Percentiles rank a stretch among this genome's conserved stretches.
These are phyloP conservation scores for Aphrocallistes beatrix DNA, from an alignment of 37 sponge, comb jelly and placozoan genomes.

Conservation along the genomic window DNA sequence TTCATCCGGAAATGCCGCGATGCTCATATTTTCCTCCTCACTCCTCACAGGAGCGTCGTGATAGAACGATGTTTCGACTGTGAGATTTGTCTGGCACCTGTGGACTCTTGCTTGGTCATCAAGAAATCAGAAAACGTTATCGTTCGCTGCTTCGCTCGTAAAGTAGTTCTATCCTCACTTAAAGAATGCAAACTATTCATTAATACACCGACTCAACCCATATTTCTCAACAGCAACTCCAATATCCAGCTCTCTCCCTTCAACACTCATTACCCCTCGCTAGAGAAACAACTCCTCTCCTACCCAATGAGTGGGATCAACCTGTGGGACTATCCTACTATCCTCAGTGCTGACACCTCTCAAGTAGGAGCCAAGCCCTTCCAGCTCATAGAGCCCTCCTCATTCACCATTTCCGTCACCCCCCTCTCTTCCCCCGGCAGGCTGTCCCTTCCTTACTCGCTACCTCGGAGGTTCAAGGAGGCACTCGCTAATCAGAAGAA, in stretches of 20 bases:
- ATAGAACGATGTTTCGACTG: background rate
- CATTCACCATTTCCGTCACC: background rate
- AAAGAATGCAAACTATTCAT: background rate
- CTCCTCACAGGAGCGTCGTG: background rate
- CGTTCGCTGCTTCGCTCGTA: slow-evolving; percentile 11
- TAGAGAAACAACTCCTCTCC: background rate
- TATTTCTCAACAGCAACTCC: background rate
- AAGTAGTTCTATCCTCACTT: background rate
- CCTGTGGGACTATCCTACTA: background rate
- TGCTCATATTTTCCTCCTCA: background rate
- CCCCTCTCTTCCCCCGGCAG: background rate
- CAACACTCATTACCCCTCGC: background rate
- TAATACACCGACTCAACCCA: background rate
- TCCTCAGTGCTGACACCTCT: background rate
- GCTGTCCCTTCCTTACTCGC: background rate
- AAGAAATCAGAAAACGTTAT: background rate
- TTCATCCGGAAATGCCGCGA: background rate
- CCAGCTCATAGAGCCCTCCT: background rate
- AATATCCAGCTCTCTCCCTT: background rate
- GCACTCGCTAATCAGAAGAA: background rate
- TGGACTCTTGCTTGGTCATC: background rate
- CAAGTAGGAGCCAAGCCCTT: background rate
- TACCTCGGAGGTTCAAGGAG: background rate
- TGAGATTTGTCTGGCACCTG: slow-evolving; percentile 5
- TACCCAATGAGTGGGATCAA: background rate